phyloP scores from a whole-genome alignment of 2,888 invertebrate genomes.

The Notodonta dromedarius region DNA sequence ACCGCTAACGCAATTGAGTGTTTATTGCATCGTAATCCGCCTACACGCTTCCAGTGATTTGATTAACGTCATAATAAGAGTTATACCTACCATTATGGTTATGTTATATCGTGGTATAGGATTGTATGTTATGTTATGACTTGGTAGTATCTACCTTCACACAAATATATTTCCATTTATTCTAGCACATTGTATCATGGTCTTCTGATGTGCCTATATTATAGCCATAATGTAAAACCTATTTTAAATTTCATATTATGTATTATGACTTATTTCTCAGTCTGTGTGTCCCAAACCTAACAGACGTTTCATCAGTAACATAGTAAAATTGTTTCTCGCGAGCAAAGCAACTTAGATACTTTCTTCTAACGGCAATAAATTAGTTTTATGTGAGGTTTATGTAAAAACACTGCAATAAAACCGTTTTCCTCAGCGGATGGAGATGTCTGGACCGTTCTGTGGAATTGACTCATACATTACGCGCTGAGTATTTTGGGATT shows the following conservation, averaged over 20 bases:
- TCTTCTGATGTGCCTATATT: too few relatives aligned
- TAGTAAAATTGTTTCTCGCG: slow-evolving; percentile 20
- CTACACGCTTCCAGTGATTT: neutral
- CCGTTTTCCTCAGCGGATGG: slow-evolving; percentile 53
- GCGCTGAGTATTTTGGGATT: slow-evolving; percentile 20
- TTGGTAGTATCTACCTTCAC: too few relatives aligned
- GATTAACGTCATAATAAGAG: neutral
- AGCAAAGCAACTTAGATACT: slow-evolving; percentile 23
- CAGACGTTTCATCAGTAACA: slow-evolving; percentile 8
- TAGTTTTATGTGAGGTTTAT: slow-evolving; percentile 70
- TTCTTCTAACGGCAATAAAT: slow-evolving; percentile 55
- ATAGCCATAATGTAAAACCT: too few relatives aligned
- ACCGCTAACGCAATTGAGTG: slow-evolving; percentile 1
- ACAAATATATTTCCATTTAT: too few relatives aligned
- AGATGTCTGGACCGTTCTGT: slow-evolving; percentile 43
- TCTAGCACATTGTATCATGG: too few relatives aligned
- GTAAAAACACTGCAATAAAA: slow-evolving; percentile 72
- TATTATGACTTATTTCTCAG: neutral
- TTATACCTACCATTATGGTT: neutral
- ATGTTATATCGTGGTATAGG: neutral
- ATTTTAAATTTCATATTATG: too few relatives aligned
- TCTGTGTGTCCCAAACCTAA: neutral
- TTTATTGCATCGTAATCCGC: neutral
- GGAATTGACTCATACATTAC: slow-evolving; percentile 45
- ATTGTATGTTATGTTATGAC: neutral